Evolutionary conservation across 2,888 invertebrate species (phyloP), one percentile per base, ranked within the genome.

Genomic region (Mythimna loreyi): DNA sequence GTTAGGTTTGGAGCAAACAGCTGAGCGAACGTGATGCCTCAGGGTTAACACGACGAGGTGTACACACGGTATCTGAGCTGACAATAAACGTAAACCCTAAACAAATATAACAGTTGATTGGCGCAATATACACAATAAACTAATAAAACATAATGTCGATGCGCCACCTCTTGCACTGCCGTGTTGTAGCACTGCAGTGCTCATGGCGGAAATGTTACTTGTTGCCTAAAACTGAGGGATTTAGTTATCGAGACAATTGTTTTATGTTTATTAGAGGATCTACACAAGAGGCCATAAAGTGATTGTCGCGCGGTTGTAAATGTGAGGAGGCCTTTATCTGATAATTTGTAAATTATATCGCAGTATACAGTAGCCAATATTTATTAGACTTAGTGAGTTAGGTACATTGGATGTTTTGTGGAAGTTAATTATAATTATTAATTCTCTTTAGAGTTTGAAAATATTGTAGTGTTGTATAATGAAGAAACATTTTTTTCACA

Each of bases 241-340:
- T 73, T 30, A 21, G 53, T 25, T 74, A 74, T 49, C 64, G 40
- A 30, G 25, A 64, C 25, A 49, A 72, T 25, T 61, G 33, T 72
- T 50, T 72, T 61, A 50, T 57, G 47, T 63, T 63, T 70, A 63
- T 70, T 36, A 40, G 23, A 61, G 45, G 52, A 45, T 68, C 52
- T 43, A 67, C 19, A 47, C 30, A 30, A 13, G 28, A 5, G 16
- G 33, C n/a, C 53, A 55, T 62, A 63, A 77, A 77, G 25, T 33
- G 36, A 63, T 59, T 25, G 58, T 9, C 16, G n/a, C 19, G 19
- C 43, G 36, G 30, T 30, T 33, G 62, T 62, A 45, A 55, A 63
- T 50, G 57, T 59, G 71, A 53, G 71, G 62, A 56, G 43, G 69
- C 23, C 52, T 52, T 57, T 77, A 76, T 77, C 73, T 30, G 74